These are phyloP conservation scores for Sphecodes monilicornis DNA, from an alignment of 2,888 invertebrate genomes.

Conservation along the genomic window DNA sequence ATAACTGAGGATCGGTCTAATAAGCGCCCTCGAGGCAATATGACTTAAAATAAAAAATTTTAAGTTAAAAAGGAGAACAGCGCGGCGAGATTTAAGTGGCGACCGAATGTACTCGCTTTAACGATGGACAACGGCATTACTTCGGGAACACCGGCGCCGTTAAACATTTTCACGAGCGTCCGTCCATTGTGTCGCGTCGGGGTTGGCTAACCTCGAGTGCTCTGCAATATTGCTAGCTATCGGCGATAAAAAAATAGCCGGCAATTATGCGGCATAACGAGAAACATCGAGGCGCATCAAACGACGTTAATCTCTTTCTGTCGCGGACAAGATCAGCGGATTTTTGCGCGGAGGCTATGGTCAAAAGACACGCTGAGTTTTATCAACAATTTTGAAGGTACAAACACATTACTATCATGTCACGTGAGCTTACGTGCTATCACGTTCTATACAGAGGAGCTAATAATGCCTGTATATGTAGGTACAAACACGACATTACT, in stretches of 20 bases:
- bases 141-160: neutral
- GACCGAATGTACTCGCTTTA: conserved; percentile 1
- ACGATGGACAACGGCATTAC: conserved; percentile 10
- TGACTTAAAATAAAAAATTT: neutral
- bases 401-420: too few relatives aligned
- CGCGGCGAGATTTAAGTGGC: neutral
- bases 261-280: conserved; percentile 53
- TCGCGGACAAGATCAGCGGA: conserved; percentile 48
- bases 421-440: too few relatives aligned
- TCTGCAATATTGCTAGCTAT: conserved; percentile 28
- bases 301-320: conserved; percentile 53
- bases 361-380: too few relatives aligned
- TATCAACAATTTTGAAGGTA: too few relatives aligned
- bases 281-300: conserved; percentile 57
- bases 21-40: neutral
- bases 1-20: too few relatives aligned
- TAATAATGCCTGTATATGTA: too few relatives aligned
- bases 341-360: conserved; percentile 24
- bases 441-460: too few relatives aligned
- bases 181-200: neutral
- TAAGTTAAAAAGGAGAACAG: neutral
- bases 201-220: neutral
- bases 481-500: too few relatives aligned
- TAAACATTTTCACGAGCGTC: neutral
- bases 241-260: conserved; percentile 43